Evolutionary conservation across 64 coral and sea anemone species (phyloP).

Genomic region (Platygyra sinensis): DNA sequence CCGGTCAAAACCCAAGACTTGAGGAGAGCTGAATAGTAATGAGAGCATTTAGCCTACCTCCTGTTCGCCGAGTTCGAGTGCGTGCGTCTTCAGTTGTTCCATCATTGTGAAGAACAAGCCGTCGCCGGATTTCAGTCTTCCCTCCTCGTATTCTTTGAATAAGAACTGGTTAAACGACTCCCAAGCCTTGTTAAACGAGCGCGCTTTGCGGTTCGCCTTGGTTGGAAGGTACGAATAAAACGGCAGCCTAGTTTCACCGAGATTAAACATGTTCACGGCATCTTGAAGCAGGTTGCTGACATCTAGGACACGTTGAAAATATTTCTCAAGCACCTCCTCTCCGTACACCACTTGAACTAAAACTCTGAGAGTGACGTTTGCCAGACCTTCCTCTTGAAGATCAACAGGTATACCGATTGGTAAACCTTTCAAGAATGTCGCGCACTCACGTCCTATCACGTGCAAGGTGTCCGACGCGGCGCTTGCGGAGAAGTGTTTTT

Average conservation of each 20-base stretch:
- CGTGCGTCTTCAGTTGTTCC: conserved; percentile 76
- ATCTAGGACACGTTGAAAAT: conserved; percentile 66
- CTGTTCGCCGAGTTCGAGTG: conserved; percentile 54
- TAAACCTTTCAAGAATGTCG: conserved; percentile 57
- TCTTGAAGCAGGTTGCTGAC: conserved; percentile 69
- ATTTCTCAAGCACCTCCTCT: conserved; percentile 74
- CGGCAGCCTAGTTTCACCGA: conserved; percentile 69
- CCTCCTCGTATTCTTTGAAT: conserved; percentile 85
- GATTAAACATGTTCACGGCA: conserved; percentile 58
- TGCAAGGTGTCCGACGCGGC: conserved; percentile 42
- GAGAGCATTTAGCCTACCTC: conserved; percentile 44
- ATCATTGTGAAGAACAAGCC: conserved; percentile 79
- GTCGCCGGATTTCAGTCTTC: conserved; percentile 50
- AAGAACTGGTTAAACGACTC: conserved; percentile 63
- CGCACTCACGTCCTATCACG: conserved; percentile 74
- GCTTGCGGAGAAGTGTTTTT: conserved; percentile 77
- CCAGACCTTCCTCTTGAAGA: conserved; percentile 61
- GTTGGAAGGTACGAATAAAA: conserved; percentile 79
- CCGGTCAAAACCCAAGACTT: neutral
- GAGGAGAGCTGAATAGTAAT: neutral
- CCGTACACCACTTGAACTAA: conserved; percentile 75
- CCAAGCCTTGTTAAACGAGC: conserved; percentile 65
- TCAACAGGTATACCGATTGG: conserved; percentile 54
- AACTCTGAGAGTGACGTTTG: conserved; percentile 65
- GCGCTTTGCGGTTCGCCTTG: conserved; percentile 46